These are phyloP conservation scores for Drosophila ogumai DNA, from an alignment of 1,140 invertebrate genomes.

Conservation along the genomic window DNA sequence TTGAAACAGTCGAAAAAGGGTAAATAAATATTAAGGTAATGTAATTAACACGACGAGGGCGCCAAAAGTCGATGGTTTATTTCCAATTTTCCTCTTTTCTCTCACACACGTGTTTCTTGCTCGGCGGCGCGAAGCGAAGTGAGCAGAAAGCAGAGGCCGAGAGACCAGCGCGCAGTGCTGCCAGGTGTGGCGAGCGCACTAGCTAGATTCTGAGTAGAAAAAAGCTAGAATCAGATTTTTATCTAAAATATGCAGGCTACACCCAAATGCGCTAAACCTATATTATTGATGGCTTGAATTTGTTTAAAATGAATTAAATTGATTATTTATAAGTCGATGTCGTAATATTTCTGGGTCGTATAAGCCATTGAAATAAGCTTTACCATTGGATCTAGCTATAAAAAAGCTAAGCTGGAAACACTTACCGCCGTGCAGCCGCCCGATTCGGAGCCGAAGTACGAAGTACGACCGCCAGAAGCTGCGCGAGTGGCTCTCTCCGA, in stretches of 20 bases:
- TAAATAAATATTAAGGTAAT: conserved; percentile 1
- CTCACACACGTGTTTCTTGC: not conserved
- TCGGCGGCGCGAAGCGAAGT: conserved; percentile 50
- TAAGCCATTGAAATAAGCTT: no score
- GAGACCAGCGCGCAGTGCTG: not conserved
- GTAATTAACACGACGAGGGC: conserved; percentile 20
- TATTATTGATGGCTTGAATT: not conserved
- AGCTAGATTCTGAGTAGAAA: not conserved
- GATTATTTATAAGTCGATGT: not conserved
- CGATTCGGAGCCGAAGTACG: not conserved
- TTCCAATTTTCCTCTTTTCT: not conserved
- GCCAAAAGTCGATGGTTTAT: not conserved
- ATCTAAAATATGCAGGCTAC: not conserved
- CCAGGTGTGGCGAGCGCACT: not conserved
- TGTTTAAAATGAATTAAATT: not conserved
- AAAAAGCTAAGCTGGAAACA: not conserved
- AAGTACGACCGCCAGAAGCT: conserved; percentile 8
- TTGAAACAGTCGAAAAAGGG: conserved; percentile 16
- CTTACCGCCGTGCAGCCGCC: not conserved
- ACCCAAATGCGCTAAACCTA: not conserved
- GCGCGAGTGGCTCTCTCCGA: conserved; percentile 6
- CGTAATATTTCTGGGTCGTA: not conserved
- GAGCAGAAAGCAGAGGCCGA: conserved; percentile 12
- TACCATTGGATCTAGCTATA: not conserved
- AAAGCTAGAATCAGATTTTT: not conserved